Percentiles rank a stretch among this genome's conserved stretches.
Evolutionary conservation across 2,888 invertebrate genomes (phyloP).

Genomic region (Seladonia tumulorum): DNA sequence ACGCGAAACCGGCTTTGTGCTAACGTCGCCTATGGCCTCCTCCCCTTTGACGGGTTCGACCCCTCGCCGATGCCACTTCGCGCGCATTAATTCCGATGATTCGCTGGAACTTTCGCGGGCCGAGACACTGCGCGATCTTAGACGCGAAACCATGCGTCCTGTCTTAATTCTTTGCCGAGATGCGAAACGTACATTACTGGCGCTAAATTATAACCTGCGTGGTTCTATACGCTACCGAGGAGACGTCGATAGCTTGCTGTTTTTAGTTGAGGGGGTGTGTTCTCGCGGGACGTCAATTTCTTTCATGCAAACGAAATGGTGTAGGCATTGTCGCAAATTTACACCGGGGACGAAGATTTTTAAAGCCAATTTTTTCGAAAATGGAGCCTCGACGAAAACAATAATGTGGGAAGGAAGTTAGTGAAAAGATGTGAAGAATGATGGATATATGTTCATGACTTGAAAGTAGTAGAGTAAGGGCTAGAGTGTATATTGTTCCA

Average conservation of each 20-base stretch:
- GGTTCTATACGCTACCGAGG: neutral
- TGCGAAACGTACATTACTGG: neutral
- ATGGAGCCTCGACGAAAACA: no score
- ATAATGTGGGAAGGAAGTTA: no score
- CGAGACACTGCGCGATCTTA: neutral
- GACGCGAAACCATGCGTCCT: neutral
- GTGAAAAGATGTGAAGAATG: no score
- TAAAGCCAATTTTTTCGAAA: no score
- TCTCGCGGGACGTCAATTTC: neutral
- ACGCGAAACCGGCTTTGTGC: constrained; percentile 38
- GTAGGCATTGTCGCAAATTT: no score
- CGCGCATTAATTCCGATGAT: constrained; percentile 40
- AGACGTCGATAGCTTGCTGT: neutral
- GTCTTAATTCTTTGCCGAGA: neutral
- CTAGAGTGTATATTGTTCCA: neutral
- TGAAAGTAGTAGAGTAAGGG: neutral
- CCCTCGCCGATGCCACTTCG: neutral
- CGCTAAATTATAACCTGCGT: neutral
- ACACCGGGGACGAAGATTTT: no score
- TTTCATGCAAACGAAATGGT: neutral
- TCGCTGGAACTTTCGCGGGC: neutral
- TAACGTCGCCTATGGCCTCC: constrained; percentile 45
- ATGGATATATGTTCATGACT: no score
- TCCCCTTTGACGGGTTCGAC: constrained; percentile 24
- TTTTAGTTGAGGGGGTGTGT: neutral